Evolutionary conservation across 1,140 invertebrate species (phyloP), one percentile per base, ranked within the genome.

Genomic region (Drosophila sturtevanti): DNA sequence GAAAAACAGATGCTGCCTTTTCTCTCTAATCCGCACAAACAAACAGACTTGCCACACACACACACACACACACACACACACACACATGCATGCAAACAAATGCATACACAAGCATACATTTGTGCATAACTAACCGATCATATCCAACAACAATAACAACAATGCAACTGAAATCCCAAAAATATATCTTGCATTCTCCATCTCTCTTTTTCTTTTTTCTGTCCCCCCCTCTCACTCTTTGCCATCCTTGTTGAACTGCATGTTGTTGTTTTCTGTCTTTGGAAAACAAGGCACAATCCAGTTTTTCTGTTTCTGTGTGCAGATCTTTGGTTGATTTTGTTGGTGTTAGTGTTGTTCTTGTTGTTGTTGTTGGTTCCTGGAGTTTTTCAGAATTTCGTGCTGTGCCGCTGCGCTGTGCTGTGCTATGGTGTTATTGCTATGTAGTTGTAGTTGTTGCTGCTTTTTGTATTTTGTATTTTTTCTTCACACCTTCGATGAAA

Each of bases 311-410:
- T 59, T 65, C 68, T 63, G 73, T 61, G 67, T 77, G 81, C 76
- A 89, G 84, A 87, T 87, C 84, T 87, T 65, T 27, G 76, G 75
- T 82, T 89, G 81, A 81, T 81, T 85, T 85, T 78, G 66, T 80
- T 85, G 16, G 9, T 80, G 52, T 65, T 71, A 21, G 58, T 68
- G 70, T 31, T 76, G 51, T 81, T 67, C 0, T 3, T 31, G 16
- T 35, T 79, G 52, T 65, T 71, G 70, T 35, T 76, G 51, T 81
- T 67, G 61, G 68, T 77, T 77, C 60, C 41, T 78, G 61, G 69
- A 75, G 82, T 82, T 89, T 87, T 89, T 89, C 72, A 89, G 84
- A 89, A 89, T 77, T 87, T 87, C 79, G 80, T 87, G 84, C 84
- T 82, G 82, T 67, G 80, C 65, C n/a, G n/a, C n/a, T n/a, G n/a